A percentile compares a stretch with the other conserved stretches of the same genome.
phyloP scores from a whole-genome alignment of 2,797 vertebrate species.

The Ptychadena robeensis region DNA sequence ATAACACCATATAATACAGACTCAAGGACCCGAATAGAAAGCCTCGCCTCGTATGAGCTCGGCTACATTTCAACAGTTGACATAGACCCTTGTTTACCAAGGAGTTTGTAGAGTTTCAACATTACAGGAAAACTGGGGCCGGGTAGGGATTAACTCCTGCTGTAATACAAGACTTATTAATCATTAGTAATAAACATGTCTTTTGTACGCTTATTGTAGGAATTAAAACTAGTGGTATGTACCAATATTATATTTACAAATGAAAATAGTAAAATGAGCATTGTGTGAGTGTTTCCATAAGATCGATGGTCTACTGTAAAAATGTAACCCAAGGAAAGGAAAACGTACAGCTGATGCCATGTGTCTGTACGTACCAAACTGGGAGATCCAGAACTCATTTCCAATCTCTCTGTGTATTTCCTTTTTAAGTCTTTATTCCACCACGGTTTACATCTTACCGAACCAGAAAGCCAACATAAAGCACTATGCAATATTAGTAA shows the following conservation, averaged over 20 bases:
- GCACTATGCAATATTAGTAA: no score
- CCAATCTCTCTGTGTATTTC: no score
- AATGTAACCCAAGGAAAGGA: no score
- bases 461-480: no score
- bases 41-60: slow-evolving; percentile 51
- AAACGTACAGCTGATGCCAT: no score
- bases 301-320: no score
- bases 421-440: no score
- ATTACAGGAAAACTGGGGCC: slow-evolving; percentile 13
- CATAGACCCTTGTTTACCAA: slow-evolving; percentile 48
- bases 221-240: background rate
- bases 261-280: background rate
- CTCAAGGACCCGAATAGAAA: slow-evolving; percentile 57
- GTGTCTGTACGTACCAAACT: no score
- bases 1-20: slow-evolving; percentile 58
- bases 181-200: slow-evolving; percentile 21
- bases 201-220: background rate
- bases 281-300: no score
- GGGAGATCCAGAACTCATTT: no score
- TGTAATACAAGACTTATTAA: slow-evolving; percentile 48
- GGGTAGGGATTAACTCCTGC: slow-evolving; percentile 47
- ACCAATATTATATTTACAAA: background rate
- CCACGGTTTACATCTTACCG: no score
- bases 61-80: slow-evolving; percentile 58
- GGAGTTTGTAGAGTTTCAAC: slow-evolving; percentile 47